Conservation (phyloP, 2,113 vertebrate species). For the Narcine bancroftii region DNA sequence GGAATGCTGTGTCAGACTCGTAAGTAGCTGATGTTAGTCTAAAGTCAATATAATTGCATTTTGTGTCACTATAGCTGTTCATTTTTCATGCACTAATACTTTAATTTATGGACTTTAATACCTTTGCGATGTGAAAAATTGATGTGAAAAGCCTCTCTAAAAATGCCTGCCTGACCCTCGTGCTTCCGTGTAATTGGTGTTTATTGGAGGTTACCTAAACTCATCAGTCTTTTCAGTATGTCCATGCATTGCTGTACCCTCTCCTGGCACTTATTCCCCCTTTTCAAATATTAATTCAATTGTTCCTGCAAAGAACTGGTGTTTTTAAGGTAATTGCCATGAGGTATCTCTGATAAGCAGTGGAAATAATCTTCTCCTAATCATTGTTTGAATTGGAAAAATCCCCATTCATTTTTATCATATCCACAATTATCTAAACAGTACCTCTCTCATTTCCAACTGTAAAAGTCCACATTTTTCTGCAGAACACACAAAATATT, state of each 20-base stretch:
- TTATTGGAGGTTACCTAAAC: not conserved
- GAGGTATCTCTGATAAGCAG: not conserved
- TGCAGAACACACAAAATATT: too few relatives aligned
- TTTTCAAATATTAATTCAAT: not conserved
- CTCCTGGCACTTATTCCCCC: not conserved
- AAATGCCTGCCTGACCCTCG: not conserved
- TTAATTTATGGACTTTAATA: not conserved
- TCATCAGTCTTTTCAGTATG: not conserved
- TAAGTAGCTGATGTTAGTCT: slow-evolving; percentile 50
- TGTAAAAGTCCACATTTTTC: too few relatives aligned
- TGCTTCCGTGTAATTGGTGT: not conserved
- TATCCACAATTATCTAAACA: not conserved
- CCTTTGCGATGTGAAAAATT: not conserved
- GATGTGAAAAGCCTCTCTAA: not conserved
- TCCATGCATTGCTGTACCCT: not conserved
- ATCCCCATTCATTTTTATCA: not conserved
- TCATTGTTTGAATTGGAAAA: not conserved
- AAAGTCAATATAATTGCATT: not conserved
- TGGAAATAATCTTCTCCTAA: not conserved
- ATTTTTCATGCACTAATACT: not conserved
- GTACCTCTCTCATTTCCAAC: not conserved
- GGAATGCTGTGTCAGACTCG: slow-evolving; percentile 60
- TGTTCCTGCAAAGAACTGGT: not conserved
- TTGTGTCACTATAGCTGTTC: not conserved
- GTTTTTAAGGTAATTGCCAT: not conserved